These are phyloP conservation scores for Epistrophe grossulariae DNA, from an alignment of 2,888 invertebrate species.

Conservation along the genomic window DNA sequence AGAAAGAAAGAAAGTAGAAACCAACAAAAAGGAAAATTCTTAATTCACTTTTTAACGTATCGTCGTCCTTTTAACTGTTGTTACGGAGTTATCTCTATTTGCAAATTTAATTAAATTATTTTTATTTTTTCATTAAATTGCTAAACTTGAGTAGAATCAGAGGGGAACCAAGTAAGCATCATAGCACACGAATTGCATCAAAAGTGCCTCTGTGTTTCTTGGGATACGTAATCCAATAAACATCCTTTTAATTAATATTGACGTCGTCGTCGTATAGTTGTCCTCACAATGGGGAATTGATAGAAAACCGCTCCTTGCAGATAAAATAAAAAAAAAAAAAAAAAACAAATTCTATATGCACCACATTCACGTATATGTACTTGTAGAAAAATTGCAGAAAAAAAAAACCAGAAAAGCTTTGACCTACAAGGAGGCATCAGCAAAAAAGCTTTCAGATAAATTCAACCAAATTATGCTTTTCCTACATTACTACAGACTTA, in stretches of 20 bases:
- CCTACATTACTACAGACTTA: constrained; percentile 55
- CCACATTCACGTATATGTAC: constrained; percentile 37
- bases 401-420: constrained; percentile 57
- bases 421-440: constrained; percentile 71
- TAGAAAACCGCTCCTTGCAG: constrained; percentile 48
- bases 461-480: constrained; percentile 60
- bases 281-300: constrained; percentile 54
- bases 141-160: constrained; percentile 19
- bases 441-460: constrained; percentile 68
- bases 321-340: constrained; percentile 26
- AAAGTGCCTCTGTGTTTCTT: constrained; percentile 30
- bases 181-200: constrained; percentile 37
- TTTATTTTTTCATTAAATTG: constrained; percentile 46
- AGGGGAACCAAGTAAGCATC: not conserved
- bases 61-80: constrained; percentile 7
- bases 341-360: constrained; percentile 56
- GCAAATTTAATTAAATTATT: constrained; percentile 59
- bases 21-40: constrained; percentile 9
- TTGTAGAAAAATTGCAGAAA: constrained; percentile 20
- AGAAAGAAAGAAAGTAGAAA: not conserved
- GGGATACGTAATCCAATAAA: constrained; percentile 69
- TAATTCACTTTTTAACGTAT: constrained; percentile 40
- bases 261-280: constrained; percentile 35
- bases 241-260: constrained; percentile 74
- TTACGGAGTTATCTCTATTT: constrained; percentile 12